A percentile compares a stretch with the other conserved stretches of the same genome.
phyloP scores from a whole-genome alignment of 2,888 invertebrate species.

The Phyllotreta striolata region DNA sequence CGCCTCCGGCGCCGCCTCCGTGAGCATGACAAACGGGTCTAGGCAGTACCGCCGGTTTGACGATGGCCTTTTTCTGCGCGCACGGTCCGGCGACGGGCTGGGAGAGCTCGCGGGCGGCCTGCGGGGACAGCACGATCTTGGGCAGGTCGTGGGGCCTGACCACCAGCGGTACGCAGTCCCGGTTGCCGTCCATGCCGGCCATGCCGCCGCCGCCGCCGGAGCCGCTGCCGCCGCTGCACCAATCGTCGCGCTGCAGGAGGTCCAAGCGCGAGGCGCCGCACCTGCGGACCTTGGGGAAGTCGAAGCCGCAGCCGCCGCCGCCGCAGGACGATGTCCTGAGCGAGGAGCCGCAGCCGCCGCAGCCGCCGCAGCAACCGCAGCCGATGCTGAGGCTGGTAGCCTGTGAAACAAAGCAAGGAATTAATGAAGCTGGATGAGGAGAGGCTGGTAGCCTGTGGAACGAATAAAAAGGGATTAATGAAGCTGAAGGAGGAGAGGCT shows the following conservation, averaged over 20 bases:
- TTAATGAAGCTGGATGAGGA: too few relatives aligned
- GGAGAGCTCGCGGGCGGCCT: conserved; percentile 35
- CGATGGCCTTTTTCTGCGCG: conserved; percentile 53
- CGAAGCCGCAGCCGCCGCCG: conserved; percentile 18
- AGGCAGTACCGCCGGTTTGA: conserved; percentile 56
- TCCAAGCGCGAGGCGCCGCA: background rate
- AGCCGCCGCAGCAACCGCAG: conserved; percentile 10
- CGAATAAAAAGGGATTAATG: too few relatives aligned
- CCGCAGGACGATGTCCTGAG: too few relatives aligned
- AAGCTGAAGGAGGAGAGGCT: background rate
- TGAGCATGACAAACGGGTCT: conserved; percentile 48
- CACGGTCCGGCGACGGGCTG: conserved; percentile 53
- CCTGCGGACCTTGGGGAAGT: too few relatives aligned
- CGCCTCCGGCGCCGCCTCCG: background rate
- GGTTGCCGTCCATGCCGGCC: conserved; percentile 15
- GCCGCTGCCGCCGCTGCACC: conserved; percentile 13
- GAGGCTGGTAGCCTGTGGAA: too few relatives aligned
- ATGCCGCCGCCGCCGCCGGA: conserved; percentile 17
- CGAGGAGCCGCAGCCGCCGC: background rate
- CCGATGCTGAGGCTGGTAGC: conserved; percentile 8
- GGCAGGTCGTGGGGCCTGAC: conserved; percentile 54
- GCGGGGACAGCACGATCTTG: conserved; percentile 39
- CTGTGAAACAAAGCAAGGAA: background rate
- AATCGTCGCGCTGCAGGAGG: conserved; percentile 11
- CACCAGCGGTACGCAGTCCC: conserved; percentile 48